A percentile compares a stretch with the other conserved stretches of the same genome.
phyloP scores from a whole-genome alignment of 2,888 invertebrate genomes.

The Eristalinus aeneus region DNA sequence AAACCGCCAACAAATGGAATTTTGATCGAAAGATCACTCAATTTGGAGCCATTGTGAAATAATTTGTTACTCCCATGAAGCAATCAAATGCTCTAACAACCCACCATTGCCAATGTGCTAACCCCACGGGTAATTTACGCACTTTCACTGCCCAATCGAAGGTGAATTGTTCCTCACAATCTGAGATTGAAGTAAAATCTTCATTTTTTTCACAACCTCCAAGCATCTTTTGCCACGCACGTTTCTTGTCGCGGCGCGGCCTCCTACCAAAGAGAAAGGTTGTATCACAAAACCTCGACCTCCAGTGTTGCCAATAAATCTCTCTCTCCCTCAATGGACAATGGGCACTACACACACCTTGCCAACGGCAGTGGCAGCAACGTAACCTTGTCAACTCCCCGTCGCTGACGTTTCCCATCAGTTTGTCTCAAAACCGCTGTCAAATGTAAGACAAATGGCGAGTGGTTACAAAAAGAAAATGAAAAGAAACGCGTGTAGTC shows the following conservation, averaged over 20 bases:
- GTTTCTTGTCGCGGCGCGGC: constrained; percentile 13
- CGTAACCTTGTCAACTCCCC: constrained; percentile 62
- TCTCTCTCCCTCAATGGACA: constrained; percentile 34
- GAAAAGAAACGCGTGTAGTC: constrained; percentile 3
- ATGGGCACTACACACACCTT: not conserved
- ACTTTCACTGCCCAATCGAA: not conserved
- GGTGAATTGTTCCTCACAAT: not conserved
- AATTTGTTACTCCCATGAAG: not conserved
- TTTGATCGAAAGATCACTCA: not conserved
- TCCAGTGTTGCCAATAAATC: constrained; percentile 55
- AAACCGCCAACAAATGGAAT: not conserved
- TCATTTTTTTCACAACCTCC: not conserved
- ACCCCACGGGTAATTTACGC: not conserved
- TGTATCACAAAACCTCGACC: constrained; percentile 23
- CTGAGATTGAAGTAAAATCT: not conserved
- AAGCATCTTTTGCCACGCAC: constrained; percentile 13
- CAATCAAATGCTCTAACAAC: not conserved
- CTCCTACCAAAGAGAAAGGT: constrained; percentile 55
- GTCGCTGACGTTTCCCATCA: constrained; percentile 9
- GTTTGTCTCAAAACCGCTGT: not conserved
- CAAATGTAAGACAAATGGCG: not conserved
- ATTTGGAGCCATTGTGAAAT: not conserved
- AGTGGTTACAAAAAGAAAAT: not conserved
- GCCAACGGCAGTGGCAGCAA: constrained; percentile 13
- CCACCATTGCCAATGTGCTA: not conserved